Evolutionary conservation across 2,888 invertebrate species (phyloP), one percentile per base, ranked within the genome.

Genomic region (Drosophila emarginata): DNA sequence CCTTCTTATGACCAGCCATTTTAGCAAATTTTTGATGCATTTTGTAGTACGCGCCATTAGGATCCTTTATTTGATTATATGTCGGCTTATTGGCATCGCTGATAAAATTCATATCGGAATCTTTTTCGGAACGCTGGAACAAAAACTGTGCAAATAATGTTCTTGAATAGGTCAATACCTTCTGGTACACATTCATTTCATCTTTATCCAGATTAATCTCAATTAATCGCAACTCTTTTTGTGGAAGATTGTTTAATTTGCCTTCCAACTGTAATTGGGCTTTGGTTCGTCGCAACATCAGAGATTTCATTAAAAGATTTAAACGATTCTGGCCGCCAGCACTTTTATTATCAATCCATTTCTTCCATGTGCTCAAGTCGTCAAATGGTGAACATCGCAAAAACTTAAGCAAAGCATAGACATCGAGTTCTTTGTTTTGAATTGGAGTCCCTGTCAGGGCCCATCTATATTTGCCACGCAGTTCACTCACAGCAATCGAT

Each of bases 381-480:
- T 98, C 96, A 91, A 99, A 98, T 0, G 99, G 99, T 6, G 95
- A 93, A 88, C 97, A 96, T 12, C 94, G 92, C 7, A 99, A 91
- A 91, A 98, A 99, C 91, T 97, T 96, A 12, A 97, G 90, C 53
- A 97, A 91, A 0, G 96, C 94, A 91, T 94, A 97, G 40, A 97
- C 92, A 90, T 97, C 98, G 67, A 96, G 92, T 89, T 97, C 96
- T 90, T 97, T 96, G 91, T 99, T 99, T 89, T 99, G 99, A 50
- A 99, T 95, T 0, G 99, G 99, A 0, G 98, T 98, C 26, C 99
- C 99, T 0, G 98, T 98, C 18, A 99, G 93, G 0, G 95, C 95
- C 97, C 97, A 97, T 11, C 97, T 94, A 1, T 93, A 92, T 64
- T 92, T 93, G 3, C 79, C 88, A 2, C 65, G 79, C 32, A 91